Conservation (phyloP, 1,140 invertebrate species). For the Dendrolimus kikuchii region DNA sequence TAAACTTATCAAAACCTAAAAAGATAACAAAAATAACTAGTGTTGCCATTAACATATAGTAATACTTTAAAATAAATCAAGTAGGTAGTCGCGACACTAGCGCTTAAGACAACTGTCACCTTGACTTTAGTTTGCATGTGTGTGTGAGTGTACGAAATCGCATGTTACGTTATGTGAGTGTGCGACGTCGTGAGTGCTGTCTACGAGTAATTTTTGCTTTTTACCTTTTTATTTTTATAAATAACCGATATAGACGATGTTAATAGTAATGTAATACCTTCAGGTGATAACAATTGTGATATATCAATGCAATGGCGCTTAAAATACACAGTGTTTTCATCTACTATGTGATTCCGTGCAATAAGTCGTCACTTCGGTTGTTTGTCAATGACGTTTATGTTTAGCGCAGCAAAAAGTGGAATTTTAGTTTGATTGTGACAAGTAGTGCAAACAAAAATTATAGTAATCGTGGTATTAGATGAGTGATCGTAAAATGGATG, state of each 20-base stretch:
- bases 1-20: no score
- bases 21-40: no score
- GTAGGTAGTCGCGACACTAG: slow-evolving; percentile 12
- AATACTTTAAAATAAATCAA: no score
- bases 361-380: slow-evolving; percentile 65
- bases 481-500: slow-evolving; percentile 67
- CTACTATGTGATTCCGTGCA: slow-evolving; percentile 61
- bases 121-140: slow-evolving; percentile 25
- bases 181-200: slow-evolving; percentile 66
- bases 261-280: slow-evolving; percentile 57
- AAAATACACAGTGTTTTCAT: slow-evolving; percentile 62
- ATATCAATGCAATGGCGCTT: slow-evolving; percentile 50
- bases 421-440: slow-evolving; percentile 69
- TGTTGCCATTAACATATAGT: slow-evolving; percentile 1
- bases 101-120: slow-evolving; percentile 35
- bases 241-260: slow-evolving; percentile 52
- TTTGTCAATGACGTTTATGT: slow-evolving; percentile 71
- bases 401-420: slow-evolving; percentile 70
- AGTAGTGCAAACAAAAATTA: slow-evolving; percentile 62
- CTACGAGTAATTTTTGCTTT: slow-evolving; percentile 65
- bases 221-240: slow-evolving; percentile 70
- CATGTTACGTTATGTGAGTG: slow-evolving; percentile 58
- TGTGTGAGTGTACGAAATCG: slow-evolving; percentile 59
- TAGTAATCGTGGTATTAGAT: slow-evolving; percentile 57
- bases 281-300: slow-evolving; percentile 66